These are phyloP conservation scores for Anthoscopus minutus DNA, from an alignment of 2,113 vertebrate species.

Conservation along the genomic window DNA sequence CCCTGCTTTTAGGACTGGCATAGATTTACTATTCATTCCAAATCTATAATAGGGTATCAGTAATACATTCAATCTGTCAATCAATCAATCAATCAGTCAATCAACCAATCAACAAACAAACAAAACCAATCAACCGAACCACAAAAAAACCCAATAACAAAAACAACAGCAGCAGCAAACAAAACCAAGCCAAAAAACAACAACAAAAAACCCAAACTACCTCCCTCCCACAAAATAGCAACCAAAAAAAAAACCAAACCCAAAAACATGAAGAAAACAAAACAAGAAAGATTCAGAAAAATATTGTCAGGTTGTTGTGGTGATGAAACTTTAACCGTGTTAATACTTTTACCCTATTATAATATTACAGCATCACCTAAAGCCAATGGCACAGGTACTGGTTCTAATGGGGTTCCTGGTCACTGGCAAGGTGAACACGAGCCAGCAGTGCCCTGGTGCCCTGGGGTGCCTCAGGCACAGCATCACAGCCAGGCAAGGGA, in stretches of 20 bases:
- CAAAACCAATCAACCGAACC: not conserved
- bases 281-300: not conserved
- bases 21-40: not conserved
- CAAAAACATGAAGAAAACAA: not conserved
- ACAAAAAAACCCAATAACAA: not conserved
- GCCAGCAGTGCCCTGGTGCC: not conserved
- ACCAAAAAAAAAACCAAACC: too few species aligned
- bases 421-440: rapidly evolving
- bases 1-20: not conserved
- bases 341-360: not conserved
- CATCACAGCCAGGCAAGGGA: rapidly evolving
- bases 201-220: not conserved
- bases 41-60: not conserved
- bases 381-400: not conserved
- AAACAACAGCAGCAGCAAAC: not conserved
- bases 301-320: not conserved
- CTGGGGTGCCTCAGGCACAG: not conserved
- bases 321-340: not conserved
- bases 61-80: not conserved
- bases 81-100: not conserved
- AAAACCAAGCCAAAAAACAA: not conserved
- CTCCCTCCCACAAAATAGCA: not conserved
- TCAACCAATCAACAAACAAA: not conserved
- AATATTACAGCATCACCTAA: not conserved
- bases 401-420: not conserved